Conservation (phyloP, 2,888 invertebrate species). For the Coleophora flavipennella region DNA sequence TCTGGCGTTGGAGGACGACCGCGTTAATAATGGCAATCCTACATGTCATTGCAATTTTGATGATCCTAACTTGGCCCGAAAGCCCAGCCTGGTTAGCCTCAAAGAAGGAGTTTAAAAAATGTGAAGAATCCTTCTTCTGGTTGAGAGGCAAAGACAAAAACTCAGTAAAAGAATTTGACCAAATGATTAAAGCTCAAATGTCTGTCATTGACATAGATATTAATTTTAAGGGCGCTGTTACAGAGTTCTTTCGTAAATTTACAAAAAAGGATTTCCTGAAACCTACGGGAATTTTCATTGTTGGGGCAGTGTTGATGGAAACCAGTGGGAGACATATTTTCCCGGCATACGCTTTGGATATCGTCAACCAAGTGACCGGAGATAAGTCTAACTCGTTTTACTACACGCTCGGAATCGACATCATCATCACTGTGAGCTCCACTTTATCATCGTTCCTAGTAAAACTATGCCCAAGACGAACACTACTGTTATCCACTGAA, state of each 20-base stretch:
- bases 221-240: not conserved
- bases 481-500: slow-evolving; percentile 30
- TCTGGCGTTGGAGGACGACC: slow-evolving; percentile 26
- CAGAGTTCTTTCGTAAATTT: too few relatives aligned
- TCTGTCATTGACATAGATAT: not conserved
- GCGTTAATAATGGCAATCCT: slow-evolving; percentile 24
- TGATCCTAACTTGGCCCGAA: slow-evolving; percentile 66
- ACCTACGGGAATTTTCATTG: slow-evolving; percentile 20
- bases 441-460: slow-evolving; percentile 16
- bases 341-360: slow-evolving; percentile 28
- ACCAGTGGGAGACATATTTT: too few relatives aligned
- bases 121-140: slow-evolving; percentile 61
- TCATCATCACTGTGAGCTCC: slow-evolving; percentile 20
- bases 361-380: slow-evolving; percentile 23
- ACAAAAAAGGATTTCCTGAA: too few relatives aligned
- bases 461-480: too few relatives aligned
- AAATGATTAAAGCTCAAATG: slow-evolving; percentile 24
- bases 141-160: too few relatives aligned
- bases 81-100: slow-evolving; percentile 74
- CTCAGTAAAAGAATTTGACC: slow-evolving; percentile 23
- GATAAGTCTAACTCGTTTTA: too few relatives aligned
- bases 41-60: slow-evolving; percentile 19
- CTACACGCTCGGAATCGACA: slow-evolving; percentile 24
- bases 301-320: slow-evolving; percentile 22
- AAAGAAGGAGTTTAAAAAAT: too few relatives aligned